Conservation (phyloP, 2,113 vertebrate species). For the Acanthisitta chloris region DNA sequence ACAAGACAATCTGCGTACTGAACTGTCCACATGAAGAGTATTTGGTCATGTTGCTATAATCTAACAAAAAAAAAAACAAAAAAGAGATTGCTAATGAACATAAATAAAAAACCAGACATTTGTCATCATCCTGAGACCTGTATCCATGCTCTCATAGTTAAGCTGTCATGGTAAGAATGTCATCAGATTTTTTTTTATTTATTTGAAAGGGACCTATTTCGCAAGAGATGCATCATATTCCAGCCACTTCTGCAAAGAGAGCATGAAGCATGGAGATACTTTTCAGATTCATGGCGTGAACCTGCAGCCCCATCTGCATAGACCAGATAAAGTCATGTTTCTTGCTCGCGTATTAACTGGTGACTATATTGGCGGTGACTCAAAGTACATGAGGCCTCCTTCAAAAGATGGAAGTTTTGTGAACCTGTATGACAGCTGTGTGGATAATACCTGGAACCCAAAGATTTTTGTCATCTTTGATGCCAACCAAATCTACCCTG, state of each 20-base stretch:
- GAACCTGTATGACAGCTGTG: constrained; percentile 95
- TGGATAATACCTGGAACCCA: constrained; percentile 91
- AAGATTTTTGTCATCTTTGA: constrained; percentile 97
- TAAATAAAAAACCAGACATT: neutral
- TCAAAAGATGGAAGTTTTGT: constrained; percentile 92
- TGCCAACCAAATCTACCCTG: constrained; percentile 96
- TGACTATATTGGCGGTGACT: constrained; percentile 87
- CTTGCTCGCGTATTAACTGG: constrained; percentile 92
- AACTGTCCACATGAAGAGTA: neutral
- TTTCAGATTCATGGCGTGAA: constrained; percentile 79
- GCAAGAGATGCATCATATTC: constrained; percentile 91
- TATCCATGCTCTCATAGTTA: neutral
- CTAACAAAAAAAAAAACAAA: neutral
- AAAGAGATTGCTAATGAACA: neutral
- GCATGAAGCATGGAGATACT: constrained; percentile 85
- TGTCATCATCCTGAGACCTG: neutral
- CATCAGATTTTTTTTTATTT: neutral
- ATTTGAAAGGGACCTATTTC: constrained; percentile 89
- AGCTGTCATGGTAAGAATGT: neutral
- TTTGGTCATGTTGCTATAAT: neutral
- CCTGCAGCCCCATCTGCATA: constrained; percentile 62
- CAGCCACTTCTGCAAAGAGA: constrained; percentile 92
- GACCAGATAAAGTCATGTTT: constrained; percentile 91
- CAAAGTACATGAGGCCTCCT: constrained; percentile 89
- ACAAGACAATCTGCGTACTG: neutral